Evolutionary conservation across 2,888 invertebrate genomes (phyloP).

Genomic region (Marronus borbonicus): DNA sequence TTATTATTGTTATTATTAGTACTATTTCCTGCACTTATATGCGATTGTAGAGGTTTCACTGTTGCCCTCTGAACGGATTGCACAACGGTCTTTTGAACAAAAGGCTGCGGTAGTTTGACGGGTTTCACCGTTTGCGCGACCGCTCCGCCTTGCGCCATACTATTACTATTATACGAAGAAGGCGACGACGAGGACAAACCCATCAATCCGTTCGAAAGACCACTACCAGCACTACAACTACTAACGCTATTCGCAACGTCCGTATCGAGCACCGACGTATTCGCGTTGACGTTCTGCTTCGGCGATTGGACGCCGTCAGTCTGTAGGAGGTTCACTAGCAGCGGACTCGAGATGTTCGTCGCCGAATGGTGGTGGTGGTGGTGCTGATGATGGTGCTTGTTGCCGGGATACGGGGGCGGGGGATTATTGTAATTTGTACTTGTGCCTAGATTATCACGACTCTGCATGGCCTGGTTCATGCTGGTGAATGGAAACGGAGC

Average conservation of each 20-base stretch:
- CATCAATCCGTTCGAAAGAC: conserved; percentile 47
- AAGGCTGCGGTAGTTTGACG: conserved; percentile 48
- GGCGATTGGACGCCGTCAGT: conserved; percentile 79
- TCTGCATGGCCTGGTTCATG: conserved; percentile 92
- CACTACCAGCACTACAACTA: background rate
- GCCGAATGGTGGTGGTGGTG: conserved; percentile 66
- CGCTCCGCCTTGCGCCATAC: conserved; percentile 28
- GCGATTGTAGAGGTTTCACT: conserved; percentile 37
- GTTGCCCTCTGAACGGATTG: conserved; percentile 42
- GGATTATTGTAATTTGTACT: conserved; percentile 57
- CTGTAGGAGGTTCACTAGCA: conserved; percentile 92
- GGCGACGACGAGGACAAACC: conserved; percentile 6
- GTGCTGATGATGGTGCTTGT: conserved; percentile 59
- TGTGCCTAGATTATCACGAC: conserved; percentile 70
- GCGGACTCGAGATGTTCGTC: conserved; percentile 88
- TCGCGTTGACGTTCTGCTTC: conserved; percentile 38
- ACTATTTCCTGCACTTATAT: conserved; percentile 40
- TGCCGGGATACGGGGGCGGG: conserved; percentile 71
- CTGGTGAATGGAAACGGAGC: conserved; percentile 90
- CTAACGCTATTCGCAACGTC: conserved; percentile 43
- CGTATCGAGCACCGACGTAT: conserved; percentile 12
- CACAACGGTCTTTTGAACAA: conserved; percentile 52
- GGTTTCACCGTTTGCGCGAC: conserved; percentile 40
- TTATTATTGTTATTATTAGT: too few relatives aligned
- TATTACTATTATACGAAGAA: background rate